These are phyloP conservation scores for Drosophila siamana DNA, from an alignment of 2,888 invertebrate species.

Conservation along the genomic window DNA sequence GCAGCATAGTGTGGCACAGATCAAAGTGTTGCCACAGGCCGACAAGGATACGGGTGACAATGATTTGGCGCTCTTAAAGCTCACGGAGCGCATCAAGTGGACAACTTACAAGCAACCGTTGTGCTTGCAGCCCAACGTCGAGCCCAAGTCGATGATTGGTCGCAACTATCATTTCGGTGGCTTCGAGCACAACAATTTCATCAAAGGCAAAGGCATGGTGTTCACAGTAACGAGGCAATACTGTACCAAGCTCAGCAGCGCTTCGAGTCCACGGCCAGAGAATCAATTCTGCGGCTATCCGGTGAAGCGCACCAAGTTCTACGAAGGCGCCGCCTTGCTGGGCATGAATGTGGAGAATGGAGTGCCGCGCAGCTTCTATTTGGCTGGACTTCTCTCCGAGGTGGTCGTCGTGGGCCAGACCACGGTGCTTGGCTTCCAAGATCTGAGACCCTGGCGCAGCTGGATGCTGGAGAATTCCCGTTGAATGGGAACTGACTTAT, in stretches of 20 bases:
- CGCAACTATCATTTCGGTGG: constrained; percentile 56
- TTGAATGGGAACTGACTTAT: not conserved
- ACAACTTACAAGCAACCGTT: constrained; percentile 50
- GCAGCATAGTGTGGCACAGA: constrained; percentile 36
- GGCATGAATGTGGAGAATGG: constrained; percentile 48
- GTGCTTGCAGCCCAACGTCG: constrained; percentile 42
- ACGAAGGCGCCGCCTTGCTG: constrained; percentile 46
- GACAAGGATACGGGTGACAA: constrained; percentile 61
- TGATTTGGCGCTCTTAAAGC: constrained; percentile 56
- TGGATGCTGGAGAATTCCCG: constrained; percentile 49
- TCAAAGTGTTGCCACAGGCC: constrained; percentile 49
- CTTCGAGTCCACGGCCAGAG: constrained; percentile 28
- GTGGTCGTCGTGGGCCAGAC: constrained; percentile 6
- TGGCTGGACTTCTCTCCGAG: constrained; percentile 47
- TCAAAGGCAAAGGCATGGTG: constrained; percentile 49
- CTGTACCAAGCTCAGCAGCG: constrained; percentile 30
- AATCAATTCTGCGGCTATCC: constrained; percentile 62
- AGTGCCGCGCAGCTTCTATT: constrained; percentile 52
- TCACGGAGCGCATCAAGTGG: constrained; percentile 42
- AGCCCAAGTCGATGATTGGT: constrained; percentile 44
- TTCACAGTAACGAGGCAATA: constrained; percentile 33
- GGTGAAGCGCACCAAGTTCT: constrained; percentile 32
- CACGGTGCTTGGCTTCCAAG: constrained; percentile 44
- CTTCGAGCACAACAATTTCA: constrained; percentile 20
- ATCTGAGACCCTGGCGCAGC: constrained; percentile 37